Percentiles rank a stretch among this genome's conserved stretches.
Evolutionary conservation across 2,113 vertebrate genomes (phyloP).

Genomic region (Petromus typicus): DNA sequence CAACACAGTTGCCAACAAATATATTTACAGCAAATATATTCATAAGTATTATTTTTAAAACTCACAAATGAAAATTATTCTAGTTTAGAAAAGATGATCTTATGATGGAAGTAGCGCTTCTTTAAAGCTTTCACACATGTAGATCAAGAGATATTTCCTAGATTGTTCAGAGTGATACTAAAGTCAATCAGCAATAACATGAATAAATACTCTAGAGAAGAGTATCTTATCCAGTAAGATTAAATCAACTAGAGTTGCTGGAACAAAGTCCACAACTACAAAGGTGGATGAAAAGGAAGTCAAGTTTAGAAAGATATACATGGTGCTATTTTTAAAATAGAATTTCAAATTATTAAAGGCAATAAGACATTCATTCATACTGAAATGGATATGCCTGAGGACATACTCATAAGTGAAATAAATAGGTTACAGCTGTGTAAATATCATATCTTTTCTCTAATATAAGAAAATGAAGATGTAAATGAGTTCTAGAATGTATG

Average conservation of each 20-base stretch:
- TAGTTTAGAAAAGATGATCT: neutral
- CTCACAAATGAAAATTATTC: neutral
- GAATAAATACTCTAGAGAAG: neutral
- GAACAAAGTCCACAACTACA: neutral
- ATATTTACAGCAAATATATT: neutral
- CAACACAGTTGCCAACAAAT: neutral
- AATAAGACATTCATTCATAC: too few species aligned
- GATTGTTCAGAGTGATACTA: neutral
- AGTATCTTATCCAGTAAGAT: neutral
- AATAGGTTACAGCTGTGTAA: too few species aligned
- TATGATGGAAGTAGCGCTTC: neutral
- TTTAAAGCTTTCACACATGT: neutral
- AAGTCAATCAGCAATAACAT: neutral
- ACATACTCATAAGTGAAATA: too few species aligned
- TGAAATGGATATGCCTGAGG: too few species aligned
- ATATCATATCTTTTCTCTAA: too few species aligned
- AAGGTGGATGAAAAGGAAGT: neutral
- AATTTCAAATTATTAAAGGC: neutral
- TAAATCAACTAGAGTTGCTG: neutral
- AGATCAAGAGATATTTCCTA: neutral
- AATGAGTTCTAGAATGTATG: too few species aligned
- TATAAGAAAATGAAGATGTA: too few species aligned
- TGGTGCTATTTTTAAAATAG: neutral
- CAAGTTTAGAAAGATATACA: neutral
- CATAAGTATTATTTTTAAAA: neutral